Conservation (phyloP, 2,888 invertebrate genomes). For the Drepana falcataria region DNA sequence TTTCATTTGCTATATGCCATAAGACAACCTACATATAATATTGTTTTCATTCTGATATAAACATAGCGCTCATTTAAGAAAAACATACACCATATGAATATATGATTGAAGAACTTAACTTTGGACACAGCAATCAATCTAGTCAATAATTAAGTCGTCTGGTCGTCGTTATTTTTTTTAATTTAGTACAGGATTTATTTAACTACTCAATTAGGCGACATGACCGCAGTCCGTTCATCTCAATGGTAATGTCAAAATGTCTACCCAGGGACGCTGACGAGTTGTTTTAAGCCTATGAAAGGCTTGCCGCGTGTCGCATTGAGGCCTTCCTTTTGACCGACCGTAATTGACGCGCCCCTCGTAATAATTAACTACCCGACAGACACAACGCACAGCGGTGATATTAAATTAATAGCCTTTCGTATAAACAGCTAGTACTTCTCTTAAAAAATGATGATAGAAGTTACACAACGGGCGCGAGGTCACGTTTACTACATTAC, state of each 20-base stretch:
- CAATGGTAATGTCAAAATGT: constrained; percentile 29
- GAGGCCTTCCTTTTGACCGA: constrained; percentile 38
- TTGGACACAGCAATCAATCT: no score
- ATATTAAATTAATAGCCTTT: constrained; percentile 28
- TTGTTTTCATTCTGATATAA: no score
- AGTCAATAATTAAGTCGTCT: no score
- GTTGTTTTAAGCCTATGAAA: constrained; percentile 31
- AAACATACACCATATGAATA: no score
- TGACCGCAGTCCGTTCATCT: constrained; percentile 31
- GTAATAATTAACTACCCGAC: not conserved
- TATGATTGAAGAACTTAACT: no score
- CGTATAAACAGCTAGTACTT: constrained; percentile 9
- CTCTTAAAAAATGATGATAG: constrained; percentile 11
- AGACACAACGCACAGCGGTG: constrained; percentile 15
- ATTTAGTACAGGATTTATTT: constrained; percentile 20
- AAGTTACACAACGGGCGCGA: constrained; percentile 11
- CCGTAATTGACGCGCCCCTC: constrained; percentile 25
- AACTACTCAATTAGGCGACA: constrained; percentile 28
- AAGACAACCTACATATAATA: no score
- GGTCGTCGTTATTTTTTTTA: no score
- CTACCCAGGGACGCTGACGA: constrained; percentile 29
- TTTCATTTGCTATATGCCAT: no score
- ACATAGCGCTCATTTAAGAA: no score
- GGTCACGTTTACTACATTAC: constrained; percentile 11
- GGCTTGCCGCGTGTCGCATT: constrained; percentile 15